Evolutionary conservation across 92 coral and sea anemone genomes (phyloP), one percentile per base, ranked within the genome.

Genomic region (Parazoanthus atlanticus): DNA sequence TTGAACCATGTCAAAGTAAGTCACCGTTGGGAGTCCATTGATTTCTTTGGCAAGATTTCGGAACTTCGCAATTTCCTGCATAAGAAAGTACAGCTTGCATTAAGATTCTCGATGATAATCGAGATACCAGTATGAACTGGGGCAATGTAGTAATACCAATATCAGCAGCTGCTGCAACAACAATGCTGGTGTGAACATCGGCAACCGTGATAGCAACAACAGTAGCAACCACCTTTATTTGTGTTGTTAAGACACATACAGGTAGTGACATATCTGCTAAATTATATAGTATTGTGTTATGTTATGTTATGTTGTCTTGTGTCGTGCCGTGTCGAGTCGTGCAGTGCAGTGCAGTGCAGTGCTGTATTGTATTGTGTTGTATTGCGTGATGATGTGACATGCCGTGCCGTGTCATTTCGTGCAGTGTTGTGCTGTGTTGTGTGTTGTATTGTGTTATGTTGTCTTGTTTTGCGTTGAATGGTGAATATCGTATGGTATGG

Each of bases 1-100:
- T 79, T 97, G 98, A 58, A 97, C 94, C 99, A 97, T 97, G 78
- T 97, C 95, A 90, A 97, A 97, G 80, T 96, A 94, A 49, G 95
- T 96, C 69, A 97, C 90, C 73, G 96, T 97, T 29, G 98, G 99
- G 3, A 97, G 86, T 43, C 95, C 86, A 73, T 76, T 94, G 90
- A 97, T 96, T 92, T 97, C 96, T 28, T 96, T 92, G 73, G 99
- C 97, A 65, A 95, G 94, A 58, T 91, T 92, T 67, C 99, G 99
- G 86, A 91, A 97, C 61, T 94, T 93, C 28, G 88, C 94, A 74
- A 97, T 97, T 91, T 97, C 99, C 99, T 97, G 79, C 10, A 74
- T 82, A 76, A 30, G n/a, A 38, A 82, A 65, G 49, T 25, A 31
- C 69, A 61, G 21, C 26, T 61, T 21, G 25, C 26, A 61, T 21